Percentiles rank a stretch among this genome's conserved stretches.
phyloP scores from a whole-genome alignment of 2,113 vertebrate genomes.

The Scopus umbretta region DNA sequence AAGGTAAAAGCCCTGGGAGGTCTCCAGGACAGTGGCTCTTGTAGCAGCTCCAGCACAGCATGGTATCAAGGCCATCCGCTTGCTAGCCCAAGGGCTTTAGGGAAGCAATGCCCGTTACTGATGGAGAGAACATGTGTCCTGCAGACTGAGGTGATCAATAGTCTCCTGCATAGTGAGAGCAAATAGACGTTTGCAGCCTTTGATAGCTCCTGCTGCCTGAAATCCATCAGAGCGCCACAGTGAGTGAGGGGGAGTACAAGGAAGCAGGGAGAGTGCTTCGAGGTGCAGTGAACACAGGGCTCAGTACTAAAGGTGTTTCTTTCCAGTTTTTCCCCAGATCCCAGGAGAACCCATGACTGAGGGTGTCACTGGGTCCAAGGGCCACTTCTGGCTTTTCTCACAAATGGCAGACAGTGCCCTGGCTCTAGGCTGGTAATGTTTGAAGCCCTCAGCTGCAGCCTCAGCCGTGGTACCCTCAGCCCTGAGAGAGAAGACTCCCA shows the following conservation, averaged over 20 bases:
- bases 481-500: background rate
- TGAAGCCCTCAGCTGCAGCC: background rate
- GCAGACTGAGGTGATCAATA: background rate
- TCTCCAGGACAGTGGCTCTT: background rate
- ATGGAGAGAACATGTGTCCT: background rate
- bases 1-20: background rate
- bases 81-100: background rate
- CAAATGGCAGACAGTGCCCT: too few species aligned
- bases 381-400: background rate
- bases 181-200: rapidly evolving
- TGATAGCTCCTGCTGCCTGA: background rate
- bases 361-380: background rate
- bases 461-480: background rate
- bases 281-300: background rate
- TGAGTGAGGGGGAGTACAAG: background rate
- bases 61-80: background rate
- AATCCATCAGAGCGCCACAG: background rate
- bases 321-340: background rate
- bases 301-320: background rate
- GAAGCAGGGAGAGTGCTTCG: rapidly evolving
- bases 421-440: background rate
- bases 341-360: background rate
- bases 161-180: background rate
- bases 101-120: background rate
- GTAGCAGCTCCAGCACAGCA: background rate